Conservation (phyloP, 2,888 invertebrate genomes). For the Apoda limacodes region DNA sequence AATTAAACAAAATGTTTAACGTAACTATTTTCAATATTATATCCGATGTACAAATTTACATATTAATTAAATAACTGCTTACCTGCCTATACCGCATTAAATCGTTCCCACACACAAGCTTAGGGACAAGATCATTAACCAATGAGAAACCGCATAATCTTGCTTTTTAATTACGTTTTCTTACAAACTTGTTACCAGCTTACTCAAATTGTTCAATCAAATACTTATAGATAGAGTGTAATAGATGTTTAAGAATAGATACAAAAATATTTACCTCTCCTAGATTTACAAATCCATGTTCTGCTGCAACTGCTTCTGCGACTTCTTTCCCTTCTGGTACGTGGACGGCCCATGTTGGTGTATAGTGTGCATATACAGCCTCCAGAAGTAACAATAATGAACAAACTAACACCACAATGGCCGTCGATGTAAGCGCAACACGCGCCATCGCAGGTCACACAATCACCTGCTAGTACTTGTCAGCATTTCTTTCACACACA, state of each 20-base stretch:
- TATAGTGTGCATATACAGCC: slow-evolving; percentile 67
- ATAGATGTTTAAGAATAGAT: not conserved
- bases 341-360: slow-evolving; percentile 89
- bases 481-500: slow-evolving; percentile 63
- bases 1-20: too few species aligned
- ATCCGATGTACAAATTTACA: too few species aligned
- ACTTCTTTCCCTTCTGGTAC: slow-evolving; percentile 76
- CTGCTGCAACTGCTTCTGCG: slow-evolving; percentile 80
- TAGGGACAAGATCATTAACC: too few species aligned
- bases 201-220: too few species aligned
- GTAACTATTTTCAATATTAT: too few species aligned
- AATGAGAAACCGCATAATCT: too few species aligned
- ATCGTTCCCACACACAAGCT: too few species aligned
- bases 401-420: slow-evolving; percentile 41
- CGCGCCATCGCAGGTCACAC: slow-evolving; percentile 56
- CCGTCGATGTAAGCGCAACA: slow-evolving; percentile 37
- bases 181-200: too few species aligned
- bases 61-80: too few species aligned
- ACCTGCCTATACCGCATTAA: too few species aligned
- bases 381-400: slow-evolving; percentile 34
- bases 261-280: slow-evolving; percentile 81
- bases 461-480: slow-evolving; percentile 62
- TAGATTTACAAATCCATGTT: slow-evolving; percentile 87
- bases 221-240: too few species aligned
- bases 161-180: too few species aligned